Base-by-base conservation (phyloP, 2,113 vertebrate genomes). In the Oryctolagus cuniculus region DNA sequence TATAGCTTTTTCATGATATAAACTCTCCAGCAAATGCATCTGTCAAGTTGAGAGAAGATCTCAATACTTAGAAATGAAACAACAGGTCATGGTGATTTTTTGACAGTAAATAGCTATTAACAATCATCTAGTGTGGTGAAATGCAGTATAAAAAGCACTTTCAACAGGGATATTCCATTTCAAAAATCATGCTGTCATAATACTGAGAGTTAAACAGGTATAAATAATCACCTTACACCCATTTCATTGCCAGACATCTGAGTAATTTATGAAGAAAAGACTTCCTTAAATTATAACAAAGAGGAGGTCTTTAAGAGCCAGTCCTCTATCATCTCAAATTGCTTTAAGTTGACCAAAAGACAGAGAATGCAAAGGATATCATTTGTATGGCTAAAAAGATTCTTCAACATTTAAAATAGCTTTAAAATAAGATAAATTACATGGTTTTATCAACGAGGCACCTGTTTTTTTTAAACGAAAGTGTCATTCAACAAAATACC, bases 401-500 rank as follows among this genome's bases (percentile, higher is more conserved):
- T 95, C 58, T 93, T 93, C 82, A 94, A 93, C 12, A 34, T 95
- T 96, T 96, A 85, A 92, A 75, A 82, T 67, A 96, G 86, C 97
- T 97, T 97, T 96, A 73, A 44, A 93, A 92, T 82, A 96, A 96
- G 96, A 97, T 91, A 94, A 98, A 97, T 97, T 96, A 95, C 95
- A 84, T 82, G 6, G 11, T 96, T 81, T 93, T 97, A 94, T 97
- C 96, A 98, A 90, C 38, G 73, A 36, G 86, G 91, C 92, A 97
- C 13, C 72, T 25, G 67, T 83, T 94, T 67, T 96, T 97, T 97
- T 94, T 78, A 77, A 84, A 79, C 21, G 84, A 96, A 81, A 97
- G 53, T 80, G 53, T 93, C 63, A 6, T 95, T 96, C 82, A 96
- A 93, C 98, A 93, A 87, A 49, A 75, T n/a, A 90, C 69, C 21